phyloP scores from a whole-genome alignment of 2,888 invertebrate genomes.

The Amblyjoppa proteus region DNA sequence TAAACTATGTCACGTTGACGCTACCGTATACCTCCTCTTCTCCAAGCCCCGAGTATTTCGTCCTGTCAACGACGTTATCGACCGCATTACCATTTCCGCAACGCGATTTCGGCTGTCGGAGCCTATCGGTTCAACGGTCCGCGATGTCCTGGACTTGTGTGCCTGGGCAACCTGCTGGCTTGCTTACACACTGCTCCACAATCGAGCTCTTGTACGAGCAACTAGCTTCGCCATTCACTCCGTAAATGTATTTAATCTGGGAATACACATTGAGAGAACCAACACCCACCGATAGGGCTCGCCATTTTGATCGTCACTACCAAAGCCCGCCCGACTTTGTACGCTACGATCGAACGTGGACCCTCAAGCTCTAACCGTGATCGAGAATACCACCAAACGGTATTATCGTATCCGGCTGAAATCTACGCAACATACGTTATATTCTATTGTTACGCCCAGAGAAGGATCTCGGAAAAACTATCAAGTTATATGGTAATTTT shows the following conservation, averaged over 20 bases:
- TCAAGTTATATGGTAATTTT: too few relatives aligned
- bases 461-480: too few relatives aligned
- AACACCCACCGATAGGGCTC: constrained; percentile 30
- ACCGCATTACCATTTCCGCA: constrained; percentile 58
- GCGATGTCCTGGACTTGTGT: constrained; percentile 24
- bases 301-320: constrained; percentile 2
- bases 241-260: constrained; percentile 61
- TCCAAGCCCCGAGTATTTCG: constrained; percentile 34
- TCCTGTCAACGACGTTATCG: constrained; percentile 57
- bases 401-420: too few relatives aligned
- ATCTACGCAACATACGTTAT: too few relatives aligned
- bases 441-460: too few relatives aligned
- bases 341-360: not conserved
- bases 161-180: constrained; percentile 12
- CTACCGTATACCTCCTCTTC: constrained; percentile 8
- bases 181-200: constrained; percentile 30
- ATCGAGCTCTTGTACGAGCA: constrained; percentile 33
- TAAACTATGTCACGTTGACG: constrained; percentile 25
- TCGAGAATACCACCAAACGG: not conserved
- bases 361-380: not conserved
- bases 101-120: constrained; percentile 54
- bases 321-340: not conserved
- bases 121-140: constrained; percentile 43
- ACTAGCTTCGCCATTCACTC: constrained; percentile 35
- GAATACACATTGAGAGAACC: constrained; percentile 18